These are phyloP conservation scores for Argyrosomus regius DNA, from an alignment of 2,797 vertebrate species.

Conservation along the genomic window DNA sequence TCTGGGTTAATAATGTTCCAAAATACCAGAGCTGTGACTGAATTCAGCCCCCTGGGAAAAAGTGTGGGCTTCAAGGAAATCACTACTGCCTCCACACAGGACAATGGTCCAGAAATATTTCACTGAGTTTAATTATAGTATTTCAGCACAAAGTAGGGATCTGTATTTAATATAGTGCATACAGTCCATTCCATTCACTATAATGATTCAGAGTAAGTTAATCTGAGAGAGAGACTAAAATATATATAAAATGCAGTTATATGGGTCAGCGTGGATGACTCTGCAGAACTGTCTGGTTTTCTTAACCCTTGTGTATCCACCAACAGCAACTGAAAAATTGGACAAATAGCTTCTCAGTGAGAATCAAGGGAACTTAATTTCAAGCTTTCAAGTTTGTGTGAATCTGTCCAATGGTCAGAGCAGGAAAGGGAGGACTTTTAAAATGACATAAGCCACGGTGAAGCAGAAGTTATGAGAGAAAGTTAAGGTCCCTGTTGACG, in stretches of 20 bases:
- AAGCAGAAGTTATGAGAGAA: not conserved
- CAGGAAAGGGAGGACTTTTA: not conserved
- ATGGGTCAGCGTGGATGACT: constrained; percentile 34
- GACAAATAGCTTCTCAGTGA: not conserved
- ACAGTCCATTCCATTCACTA: constrained; percentile 31
- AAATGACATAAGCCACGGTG: not conserved
- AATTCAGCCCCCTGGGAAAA: constrained; percentile 67
- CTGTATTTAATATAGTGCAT: constrained; percentile 34
- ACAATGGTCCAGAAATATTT: constrained; percentile 53
- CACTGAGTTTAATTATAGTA: constrained; percentile 46
- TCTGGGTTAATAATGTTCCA: constrained; percentile 64
- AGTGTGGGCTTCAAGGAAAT: constrained; percentile 69
- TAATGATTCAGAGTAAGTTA: constrained; percentile 32
- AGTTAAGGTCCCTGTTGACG: no score
- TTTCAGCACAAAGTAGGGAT: constrained; percentile 27
- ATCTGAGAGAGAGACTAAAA: constrained; percentile 23
- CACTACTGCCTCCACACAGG: constrained; percentile 40
- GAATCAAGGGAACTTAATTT: not conserved
- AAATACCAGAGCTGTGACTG: constrained; percentile 80
- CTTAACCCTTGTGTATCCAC: constrained; percentile 15
- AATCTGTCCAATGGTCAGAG: not conserved
- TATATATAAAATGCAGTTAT: constrained; percentile 39
- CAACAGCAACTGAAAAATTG: not conserved
- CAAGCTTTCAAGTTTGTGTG: not conserved
- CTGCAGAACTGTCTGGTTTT: constrained; percentile 33